phyloP scores from a whole-genome alignment of 2,113 vertebrate species.

The Callithrix jacchus region DNA sequence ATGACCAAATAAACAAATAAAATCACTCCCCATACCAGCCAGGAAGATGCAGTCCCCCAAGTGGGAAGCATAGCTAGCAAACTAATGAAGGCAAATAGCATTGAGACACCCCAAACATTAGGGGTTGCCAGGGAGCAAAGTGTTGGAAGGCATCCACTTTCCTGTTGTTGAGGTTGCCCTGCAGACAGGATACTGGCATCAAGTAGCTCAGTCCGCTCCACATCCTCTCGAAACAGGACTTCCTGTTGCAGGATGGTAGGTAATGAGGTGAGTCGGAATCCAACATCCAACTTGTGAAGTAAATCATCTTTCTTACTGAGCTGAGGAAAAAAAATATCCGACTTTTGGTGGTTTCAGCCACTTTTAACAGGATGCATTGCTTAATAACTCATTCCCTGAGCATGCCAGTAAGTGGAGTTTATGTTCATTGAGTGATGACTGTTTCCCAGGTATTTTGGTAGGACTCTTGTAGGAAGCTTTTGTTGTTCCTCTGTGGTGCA shows the following conservation, averaged over 20 bases:
- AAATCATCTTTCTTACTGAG: slow-evolving; percentile 85
- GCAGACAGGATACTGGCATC: slow-evolving; percentile 95
- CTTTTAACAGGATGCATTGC: slow-evolving; percentile 87
- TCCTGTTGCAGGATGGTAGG: slow-evolving; percentile 96
- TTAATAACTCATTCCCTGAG: slow-evolving; percentile 12
- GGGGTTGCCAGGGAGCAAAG: slow-evolving; percentile 90
- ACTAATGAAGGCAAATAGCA: slow-evolving; percentile 89
- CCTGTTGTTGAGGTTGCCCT: slow-evolving; percentile 88
- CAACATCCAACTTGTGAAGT: slow-evolving; percentile 90
- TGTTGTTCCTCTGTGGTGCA: slow-evolving; percentile 82
- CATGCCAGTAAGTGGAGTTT: slow-evolving; percentile 6
- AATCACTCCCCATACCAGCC: slow-evolving; percentile 84
- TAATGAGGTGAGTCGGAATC: slow-evolving; percentile 92
- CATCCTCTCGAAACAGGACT: slow-evolving; percentile 97
- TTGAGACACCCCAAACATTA: slow-evolving; percentile 92
- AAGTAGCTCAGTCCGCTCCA: slow-evolving; percentile 97
- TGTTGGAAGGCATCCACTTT: slow-evolving; percentile 87
- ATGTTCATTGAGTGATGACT: not conserved
- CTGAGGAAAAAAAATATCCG: slow-evolving; percentile 87
- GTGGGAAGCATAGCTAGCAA: slow-evolving; percentile 87
- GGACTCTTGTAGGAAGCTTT: slow-evolving; percentile 73
- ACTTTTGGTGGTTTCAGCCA: slow-evolving; percentile 88
- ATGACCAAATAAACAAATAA: slow-evolving; percentile 83
- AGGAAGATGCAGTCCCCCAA: slow-evolving; percentile 78
- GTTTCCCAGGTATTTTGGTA: slow-evolving; percentile 66